Evolutionary conservation across 2,113 vertebrate species (phyloP).

Genomic region (Otocyon megalotis): DNA sequence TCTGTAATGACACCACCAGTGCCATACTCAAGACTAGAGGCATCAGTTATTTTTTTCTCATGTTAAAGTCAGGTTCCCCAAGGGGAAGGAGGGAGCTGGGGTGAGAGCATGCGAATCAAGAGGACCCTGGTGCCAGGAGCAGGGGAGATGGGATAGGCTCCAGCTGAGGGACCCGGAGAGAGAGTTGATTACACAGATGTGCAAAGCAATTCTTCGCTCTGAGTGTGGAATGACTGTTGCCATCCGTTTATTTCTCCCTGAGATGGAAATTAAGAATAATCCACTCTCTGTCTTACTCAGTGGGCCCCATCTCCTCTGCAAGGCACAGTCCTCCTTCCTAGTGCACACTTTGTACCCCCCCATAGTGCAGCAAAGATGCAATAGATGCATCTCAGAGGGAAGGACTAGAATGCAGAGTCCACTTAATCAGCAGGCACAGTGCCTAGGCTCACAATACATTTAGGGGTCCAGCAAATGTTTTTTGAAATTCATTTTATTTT

Average conservation of each 20-base stretch:
- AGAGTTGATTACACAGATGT: neutral
- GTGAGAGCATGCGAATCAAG: neutral
- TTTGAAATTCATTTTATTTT: neutral
- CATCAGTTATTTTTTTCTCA: neutral
- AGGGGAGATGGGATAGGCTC: fast-evolving
- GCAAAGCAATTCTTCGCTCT: neutral
- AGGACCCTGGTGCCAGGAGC: neutral
- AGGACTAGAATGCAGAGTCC: neutral
- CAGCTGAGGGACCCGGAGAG: neutral
- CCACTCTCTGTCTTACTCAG: neutral
- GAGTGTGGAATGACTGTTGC: neutral
- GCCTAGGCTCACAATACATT: neutral
- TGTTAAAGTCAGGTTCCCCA: neutral
- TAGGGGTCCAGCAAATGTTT: neutral
- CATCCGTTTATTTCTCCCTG: neutral
- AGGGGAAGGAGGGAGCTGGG: neutral
- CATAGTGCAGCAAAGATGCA: neutral
- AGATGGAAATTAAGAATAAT: neutral
- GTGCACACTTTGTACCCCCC: neutral
- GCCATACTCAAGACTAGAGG: neutral
- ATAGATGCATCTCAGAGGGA: neutral
- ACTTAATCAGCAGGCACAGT: neutral
- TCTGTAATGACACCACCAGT: neutral
- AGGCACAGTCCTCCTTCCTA: neutral
- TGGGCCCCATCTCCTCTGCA: neutral